Base-by-base conservation (phyloP, 1,140 invertebrate genomes). In the Polyergus mexicanus region DNA sequence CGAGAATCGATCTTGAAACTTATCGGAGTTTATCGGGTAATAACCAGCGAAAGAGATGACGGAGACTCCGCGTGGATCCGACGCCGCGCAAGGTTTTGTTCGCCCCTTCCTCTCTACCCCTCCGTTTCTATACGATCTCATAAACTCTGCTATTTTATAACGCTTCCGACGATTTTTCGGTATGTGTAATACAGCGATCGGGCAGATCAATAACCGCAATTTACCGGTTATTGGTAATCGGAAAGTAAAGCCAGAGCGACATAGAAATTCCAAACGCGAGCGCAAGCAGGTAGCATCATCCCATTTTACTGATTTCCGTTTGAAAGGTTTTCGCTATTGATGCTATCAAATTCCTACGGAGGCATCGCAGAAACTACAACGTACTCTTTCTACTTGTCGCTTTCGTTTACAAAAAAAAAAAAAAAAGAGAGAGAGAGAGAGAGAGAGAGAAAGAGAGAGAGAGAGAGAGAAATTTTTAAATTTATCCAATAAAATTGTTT, bases 11-110 rank as follows among this genome's bases (percentile, higher is more conserved):
- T 91, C 78, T 75, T 63, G 75, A 85, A 89, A 89, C 85, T 91
- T 91, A 91, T 90, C 89, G 89, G 47, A 84, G 87, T 88, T 91
- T 90, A 90, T 86, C 83, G 83, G 75, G 66, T 88, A 90, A 91
- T 91, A 91, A 91, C 90, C 75, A 47, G 13, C 38, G 88, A 65
- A 71, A 58, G 71, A 88, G 83, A 90, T 89, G 90, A 90, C 85
- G 74, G 78, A 84, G 78, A 84, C 75, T 80, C 25, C 13, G 77
- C 83, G 38, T 68, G 58, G 44, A 89, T 86, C 85, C 63, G 51
- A 86, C 44, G 47, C 19, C 19, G 28, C 58, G 74, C 25, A n/a
- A n/a, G 56, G 16, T 51, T 51, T 51, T 51, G 4, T 19, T 51
- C 3, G 16, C 47, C 16, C 47, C 13, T 7, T 11, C 44, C 44